Evolutionary conservation across 2,888 invertebrate species (phyloP).

Genomic region (Napeogenes inachia): DNA sequence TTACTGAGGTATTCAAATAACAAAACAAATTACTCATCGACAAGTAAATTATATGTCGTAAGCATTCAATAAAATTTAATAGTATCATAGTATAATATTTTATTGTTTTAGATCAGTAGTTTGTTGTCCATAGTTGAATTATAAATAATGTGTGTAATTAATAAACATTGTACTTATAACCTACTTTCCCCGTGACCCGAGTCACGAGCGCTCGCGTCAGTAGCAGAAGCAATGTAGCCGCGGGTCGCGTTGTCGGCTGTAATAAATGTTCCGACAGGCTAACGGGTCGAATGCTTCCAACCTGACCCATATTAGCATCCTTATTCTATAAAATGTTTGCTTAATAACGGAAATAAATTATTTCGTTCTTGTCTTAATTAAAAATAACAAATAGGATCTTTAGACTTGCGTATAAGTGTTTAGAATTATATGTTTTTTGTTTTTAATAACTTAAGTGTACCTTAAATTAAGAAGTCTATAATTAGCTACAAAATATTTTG

Average conservation of each 20-base stretch:
- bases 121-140: background rate
- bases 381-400: too few species aligned
- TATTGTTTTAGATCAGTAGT: too few species aligned
- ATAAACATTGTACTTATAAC: background rate
- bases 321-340: background rate
- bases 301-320: slow-evolving; percentile 12
- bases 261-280: slow-evolving; percentile 24
- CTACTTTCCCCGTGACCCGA: slow-evolving; percentile 1
- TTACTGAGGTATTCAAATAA: background rate
- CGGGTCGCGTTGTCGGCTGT: slow-evolving; percentile 5
- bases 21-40: background rate
- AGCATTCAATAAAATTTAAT: too few species aligned
- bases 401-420: too few species aligned
- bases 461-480: too few species aligned
- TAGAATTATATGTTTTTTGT: too few species aligned
- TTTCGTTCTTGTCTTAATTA: too few species aligned
- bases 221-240: background rate
- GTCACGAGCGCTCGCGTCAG: slow-evolving; percentile 3
- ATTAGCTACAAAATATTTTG: too few species aligned
- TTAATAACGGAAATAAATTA: background rate
- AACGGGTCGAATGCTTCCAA: slow-evolving; percentile 19
- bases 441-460: too few species aligned
- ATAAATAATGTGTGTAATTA: slow-evolving; percentile 4
- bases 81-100: background rate
- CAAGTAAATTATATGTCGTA: background rate